Evolutionary conservation across 2,797 vertebrate genomes (phyloP).

Genomic region (Enteromius argenteus): DNA sequence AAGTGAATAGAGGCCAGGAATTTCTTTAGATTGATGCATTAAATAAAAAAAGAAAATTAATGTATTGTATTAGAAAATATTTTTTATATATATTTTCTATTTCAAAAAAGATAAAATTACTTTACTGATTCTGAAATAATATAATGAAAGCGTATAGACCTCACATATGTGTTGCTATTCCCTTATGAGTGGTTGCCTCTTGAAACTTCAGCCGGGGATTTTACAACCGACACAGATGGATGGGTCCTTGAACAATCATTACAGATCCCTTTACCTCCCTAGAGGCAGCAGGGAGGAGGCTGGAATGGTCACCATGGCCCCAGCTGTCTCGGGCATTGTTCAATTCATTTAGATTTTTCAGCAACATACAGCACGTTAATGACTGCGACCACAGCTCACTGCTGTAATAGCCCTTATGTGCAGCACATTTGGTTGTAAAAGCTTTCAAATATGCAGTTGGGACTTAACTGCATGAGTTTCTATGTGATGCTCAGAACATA

Average conservation of each 20-base stretch:
- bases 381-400: slow-evolving; percentile 35
- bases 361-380: slow-evolving; percentile 48
- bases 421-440: slow-evolving; percentile 11
- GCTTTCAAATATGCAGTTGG: slow-evolving; percentile 25
- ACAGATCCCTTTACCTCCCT: slow-evolving; percentile 63
- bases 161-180: background rate
- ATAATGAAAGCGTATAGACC: background rate
- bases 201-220: slow-evolving; percentile 29
- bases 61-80: background rate
- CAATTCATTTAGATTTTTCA: slow-evolving; percentile 67
- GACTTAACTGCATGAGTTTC: slow-evolving; percentile 25
- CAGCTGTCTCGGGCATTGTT: slow-evolving; percentile 64
- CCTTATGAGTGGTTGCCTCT: background rate
- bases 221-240: slow-evolving; percentile 54
- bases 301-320: slow-evolving; percentile 60
- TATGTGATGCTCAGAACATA: slow-evolving; percentile 6
- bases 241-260: slow-evolving; percentile 53
- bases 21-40: background rate
- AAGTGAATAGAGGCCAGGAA: background rate
- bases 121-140: slow-evolving; percentile 2
- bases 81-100: background rate
- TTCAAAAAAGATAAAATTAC: background rate
- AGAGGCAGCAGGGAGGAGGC: slow-evolving; percentile 52
- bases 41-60: background rate
- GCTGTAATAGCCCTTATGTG: slow-evolving; percentile 16